A percentile compares a stretch with the other conserved stretches of the same genome.
phyloP scores from a whole-genome alignment of 2,888 invertebrate species.

The Syrista parreyssii region DNA sequence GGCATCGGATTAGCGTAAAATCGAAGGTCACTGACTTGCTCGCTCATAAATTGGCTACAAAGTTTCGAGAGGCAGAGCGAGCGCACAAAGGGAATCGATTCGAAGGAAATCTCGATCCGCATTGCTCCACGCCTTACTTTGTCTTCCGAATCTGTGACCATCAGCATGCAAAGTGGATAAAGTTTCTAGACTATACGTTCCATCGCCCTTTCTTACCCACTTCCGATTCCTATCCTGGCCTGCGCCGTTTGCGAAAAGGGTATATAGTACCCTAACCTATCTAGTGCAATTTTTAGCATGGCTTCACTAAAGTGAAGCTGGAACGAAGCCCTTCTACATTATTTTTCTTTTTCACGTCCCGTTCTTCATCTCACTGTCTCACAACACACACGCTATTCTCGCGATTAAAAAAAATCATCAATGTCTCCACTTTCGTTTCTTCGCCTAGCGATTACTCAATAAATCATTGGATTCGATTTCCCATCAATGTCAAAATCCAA shows the following conservation, averaged over 20 bases:
- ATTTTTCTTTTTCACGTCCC: not conserved
- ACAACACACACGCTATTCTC: not conserved
- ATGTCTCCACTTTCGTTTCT: too few species aligned
- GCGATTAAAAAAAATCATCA: too few species aligned
- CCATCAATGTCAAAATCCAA: too few species aligned
- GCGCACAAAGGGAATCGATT: slow-evolving; percentile 56
- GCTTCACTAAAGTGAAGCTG: too few species aligned
- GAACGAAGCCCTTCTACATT: not conserved
- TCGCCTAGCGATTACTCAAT: too few species aligned
- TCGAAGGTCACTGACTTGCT: slow-evolving; percentile 59
- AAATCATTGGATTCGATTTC: too few species aligned
- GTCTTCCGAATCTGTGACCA: slow-evolving; percentile 52
- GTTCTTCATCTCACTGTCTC: not conserved
- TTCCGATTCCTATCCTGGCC: slow-evolving; percentile 40
- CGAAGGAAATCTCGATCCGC: slow-evolving; percentile 46
- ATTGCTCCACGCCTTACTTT: slow-evolving; percentile 23
- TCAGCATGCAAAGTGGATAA: slow-evolving; percentile 60
- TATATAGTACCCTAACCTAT: too few species aligned
- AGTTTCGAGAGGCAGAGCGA: slow-evolving; percentile 43
- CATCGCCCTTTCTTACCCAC: slow-evolving; percentile 41
- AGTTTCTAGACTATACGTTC: slow-evolving; percentile 50
- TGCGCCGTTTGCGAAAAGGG: too few species aligned
- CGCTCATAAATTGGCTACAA: slow-evolving; percentile 60
- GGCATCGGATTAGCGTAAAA: slow-evolving; percentile 58
- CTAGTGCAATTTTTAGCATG: too few species aligned